phyloP scores from a whole-genome alignment of 2,113 vertebrate genomes.

The Columbina picui region DNA sequence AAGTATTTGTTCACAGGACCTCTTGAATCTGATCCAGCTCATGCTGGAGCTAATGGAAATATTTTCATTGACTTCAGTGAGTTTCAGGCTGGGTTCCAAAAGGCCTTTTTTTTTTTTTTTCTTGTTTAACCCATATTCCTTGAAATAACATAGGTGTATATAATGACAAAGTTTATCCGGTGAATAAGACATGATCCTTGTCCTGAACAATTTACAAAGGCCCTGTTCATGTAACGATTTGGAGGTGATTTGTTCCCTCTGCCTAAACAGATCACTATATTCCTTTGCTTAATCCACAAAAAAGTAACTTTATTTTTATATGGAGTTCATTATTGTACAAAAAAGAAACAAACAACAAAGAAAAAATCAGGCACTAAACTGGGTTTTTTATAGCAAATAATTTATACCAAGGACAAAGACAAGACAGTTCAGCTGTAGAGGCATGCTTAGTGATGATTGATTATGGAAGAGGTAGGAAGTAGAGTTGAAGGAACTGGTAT shows the following conservation, averaged over 20 bases:
- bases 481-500: background rate
- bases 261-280: background rate
- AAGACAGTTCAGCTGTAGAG: background rate
- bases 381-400: background rate
- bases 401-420: background rate
- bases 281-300: background rate
- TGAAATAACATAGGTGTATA: constrained; percentile 34
- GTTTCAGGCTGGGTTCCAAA: constrained; percentile 35
- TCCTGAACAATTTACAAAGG: background rate
- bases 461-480: background rate
- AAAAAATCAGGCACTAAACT: background rate
- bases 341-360: background rate
- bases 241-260: background rate
- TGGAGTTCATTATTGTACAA: background rate
- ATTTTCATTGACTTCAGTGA: constrained; percentile 36
- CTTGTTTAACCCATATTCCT: constrained; percentile 25
- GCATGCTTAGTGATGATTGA: background rate
- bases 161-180: constrained; percentile 31
- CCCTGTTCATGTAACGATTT: background rate
- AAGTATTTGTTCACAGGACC: constrained; percentile 9
- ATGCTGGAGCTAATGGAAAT: constrained; percentile 19
- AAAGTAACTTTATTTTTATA: background rate
- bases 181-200: constrained; percentile 2
- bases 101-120: background rate
- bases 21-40: constrained; percentile 40